A percentile compares a stretch with the other conserved stretches of the same genome.
These are phyloP conservation scores for Hydropsyche tenuis DNA, from an alignment of 1,140 invertebrate species.

Conservation along the genomic window DNA sequence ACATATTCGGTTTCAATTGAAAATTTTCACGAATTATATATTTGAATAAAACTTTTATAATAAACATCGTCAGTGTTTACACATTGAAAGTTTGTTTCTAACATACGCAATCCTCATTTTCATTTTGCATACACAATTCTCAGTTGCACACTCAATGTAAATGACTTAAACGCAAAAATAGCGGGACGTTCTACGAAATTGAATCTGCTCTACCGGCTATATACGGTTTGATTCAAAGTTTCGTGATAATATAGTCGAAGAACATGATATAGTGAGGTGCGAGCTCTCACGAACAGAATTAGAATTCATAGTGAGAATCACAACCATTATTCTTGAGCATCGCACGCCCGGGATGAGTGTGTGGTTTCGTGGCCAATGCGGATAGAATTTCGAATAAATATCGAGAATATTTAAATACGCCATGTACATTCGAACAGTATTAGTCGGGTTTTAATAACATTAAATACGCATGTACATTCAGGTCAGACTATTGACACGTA, in stretches of 20 bases:
- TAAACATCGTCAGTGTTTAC: too few species aligned
- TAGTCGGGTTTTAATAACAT: conserved; percentile 8
- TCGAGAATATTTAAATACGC: not conserved
- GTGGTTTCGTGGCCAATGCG: conserved; percentile 5
- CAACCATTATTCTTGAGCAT: conserved; percentile 6
- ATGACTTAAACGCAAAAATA: too few species aligned
- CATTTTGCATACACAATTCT: too few species aligned
- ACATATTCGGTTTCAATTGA: too few species aligned
- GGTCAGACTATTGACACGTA: conserved; percentile 13
- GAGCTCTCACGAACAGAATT: conserved; percentile 14
- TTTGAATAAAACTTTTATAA: too few species aligned
- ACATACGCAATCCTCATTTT: conserved; percentile 5
- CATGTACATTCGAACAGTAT: too few species aligned
- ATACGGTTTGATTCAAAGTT: conserved; percentile 4
- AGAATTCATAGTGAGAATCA: conserved; percentile 26
- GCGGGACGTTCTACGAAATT: too few species aligned
- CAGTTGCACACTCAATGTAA: too few species aligned
- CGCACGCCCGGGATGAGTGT: not conserved
- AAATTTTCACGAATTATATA: too few species aligned
- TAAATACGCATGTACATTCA: not conserved
- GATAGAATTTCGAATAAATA: conserved; percentile 12
- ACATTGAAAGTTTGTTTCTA: conserved; percentile 1
- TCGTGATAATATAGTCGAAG: not conserved
- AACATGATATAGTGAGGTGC: conserved; percentile 6
- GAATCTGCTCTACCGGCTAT: too few species aligned